Percentiles rank a stretch among this genome's conserved stretches.
Evolutionary conservation across 2,888 invertebrate species (phyloP).

Genomic region (Andrena flavipes): DNA sequence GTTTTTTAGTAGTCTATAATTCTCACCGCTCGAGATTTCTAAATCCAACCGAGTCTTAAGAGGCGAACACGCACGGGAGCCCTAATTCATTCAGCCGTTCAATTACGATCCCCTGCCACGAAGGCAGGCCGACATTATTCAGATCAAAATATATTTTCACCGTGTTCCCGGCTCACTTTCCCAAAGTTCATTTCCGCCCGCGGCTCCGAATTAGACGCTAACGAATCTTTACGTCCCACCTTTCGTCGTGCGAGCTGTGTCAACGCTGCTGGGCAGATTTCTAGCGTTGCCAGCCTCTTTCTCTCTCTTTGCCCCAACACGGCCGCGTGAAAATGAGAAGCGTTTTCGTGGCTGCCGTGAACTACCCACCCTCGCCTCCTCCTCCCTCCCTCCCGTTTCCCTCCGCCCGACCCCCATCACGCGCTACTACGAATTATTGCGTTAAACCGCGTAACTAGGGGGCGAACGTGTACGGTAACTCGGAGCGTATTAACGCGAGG

Average conservation of each 20-base stretch:
- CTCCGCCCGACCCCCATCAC: slow-evolving; percentile 27
- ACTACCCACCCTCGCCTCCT: slow-evolving; percentile 21
- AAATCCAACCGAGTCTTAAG: not conserved
- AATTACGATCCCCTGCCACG: slow-evolving; percentile 31
- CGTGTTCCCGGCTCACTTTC: slow-evolving; percentile 49
- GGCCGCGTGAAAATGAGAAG: slow-evolving; percentile 66
- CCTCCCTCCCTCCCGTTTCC: not conserved
- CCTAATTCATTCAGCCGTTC: slow-evolving; percentile 27
- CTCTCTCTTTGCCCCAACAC: slow-evolving; percentile 24
- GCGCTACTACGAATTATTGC: slow-evolving; percentile 67
- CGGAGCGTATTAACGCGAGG: slow-evolving; percentile 66
- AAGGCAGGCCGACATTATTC: slow-evolving; percentile 49
- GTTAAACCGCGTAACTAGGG: slow-evolving; percentile 73
- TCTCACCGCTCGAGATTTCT: not conserved
- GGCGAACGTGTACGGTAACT: slow-evolving; percentile 71
- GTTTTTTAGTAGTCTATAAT: not conserved
- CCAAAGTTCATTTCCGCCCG: slow-evolving; percentile 62
- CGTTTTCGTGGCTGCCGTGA: slow-evolving; percentile 64
- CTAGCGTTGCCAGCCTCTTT: slow-evolving; percentile 45
- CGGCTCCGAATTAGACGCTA: slow-evolving; percentile 68
- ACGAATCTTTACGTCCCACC: slow-evolving; percentile 70
- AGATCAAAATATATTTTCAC: slow-evolving; percentile 58
- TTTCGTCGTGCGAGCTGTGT: slow-evolving; percentile 59
- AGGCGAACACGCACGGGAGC: not conserved
- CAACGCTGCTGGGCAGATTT: slow-evolving; percentile 63